Evolutionary conservation across 1,140 invertebrate species (phyloP), one percentile per base, ranked within the genome.

Genomic region (Trissolcus basalis): DNA sequence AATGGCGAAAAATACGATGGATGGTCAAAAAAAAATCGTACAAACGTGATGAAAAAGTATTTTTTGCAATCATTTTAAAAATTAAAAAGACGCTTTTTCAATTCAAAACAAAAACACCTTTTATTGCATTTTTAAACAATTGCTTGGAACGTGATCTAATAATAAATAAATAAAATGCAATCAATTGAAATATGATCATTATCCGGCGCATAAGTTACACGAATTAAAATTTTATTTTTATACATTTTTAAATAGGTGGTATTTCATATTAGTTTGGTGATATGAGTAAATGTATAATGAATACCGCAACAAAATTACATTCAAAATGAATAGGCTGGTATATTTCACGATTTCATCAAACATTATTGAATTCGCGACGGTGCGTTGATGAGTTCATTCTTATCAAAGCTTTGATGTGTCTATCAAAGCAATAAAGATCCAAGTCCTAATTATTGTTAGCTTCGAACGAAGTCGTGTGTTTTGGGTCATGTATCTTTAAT

Each of bases 1-100:
- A 79, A 79, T 79, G 68, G 72, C 64, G 50, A 63, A 79, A 68
- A 63, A 69, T 70, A 72, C 59, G 59, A 67, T 68, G 72, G 70
- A 78, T 71, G 49, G 77, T 47, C 49, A 61, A 71, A 71, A 63
- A 78, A 75, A 43, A 61, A 71, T 54, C 50, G 41, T 32, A 32
- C 41, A 45, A 35, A 50, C 60, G 48, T 45, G 59, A 27, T 27
- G 50, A 70, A 70, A 64, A 51, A 51, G 51, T 65, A 55, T 56
- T 53, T 36, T 51, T 60, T 54, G 1, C 6, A 3, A 27, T 27
- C 19, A 27, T 27, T 27, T 27, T 27, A 6, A 27, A 27, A 27
- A 27, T 6, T 27, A 6, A 27, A 27, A 27, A 27, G 19, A 27
- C 19, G n/a, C 19, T 27, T 27, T 27, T 27, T 3, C 19, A 1